Evolutionary conservation across 1,140 invertebrate genomes (phyloP).

Genomic region (Drosophila azteca): DNA sequence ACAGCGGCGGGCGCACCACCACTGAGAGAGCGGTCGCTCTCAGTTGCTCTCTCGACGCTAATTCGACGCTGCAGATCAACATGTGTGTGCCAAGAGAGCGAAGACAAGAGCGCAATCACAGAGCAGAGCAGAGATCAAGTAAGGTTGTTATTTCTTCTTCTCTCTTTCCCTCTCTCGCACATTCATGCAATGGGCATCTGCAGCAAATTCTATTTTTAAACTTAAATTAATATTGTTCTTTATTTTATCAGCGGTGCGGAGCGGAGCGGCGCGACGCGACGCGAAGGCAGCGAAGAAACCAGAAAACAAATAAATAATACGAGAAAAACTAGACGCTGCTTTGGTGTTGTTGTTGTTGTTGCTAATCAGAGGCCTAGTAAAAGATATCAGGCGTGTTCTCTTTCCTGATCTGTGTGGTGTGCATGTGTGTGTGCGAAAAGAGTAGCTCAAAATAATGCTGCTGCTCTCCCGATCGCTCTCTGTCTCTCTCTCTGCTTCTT

Average conservation of each 20-base stretch:
- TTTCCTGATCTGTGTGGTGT: not conserved
- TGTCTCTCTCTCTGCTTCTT: not conserved
- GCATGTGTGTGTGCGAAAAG: too few relatives aligned
- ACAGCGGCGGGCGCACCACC: conserved; percentile 27
- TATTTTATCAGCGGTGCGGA: conserved; percentile 79
- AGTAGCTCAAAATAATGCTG: too few relatives aligned
- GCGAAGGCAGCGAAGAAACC: conserved; percentile 35
- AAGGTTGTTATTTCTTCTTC: conserved; percentile 20
- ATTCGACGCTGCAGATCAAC: conserved; percentile 37
- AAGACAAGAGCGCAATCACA: conserved; percentile 50
- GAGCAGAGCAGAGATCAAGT: conserved; percentile 14
- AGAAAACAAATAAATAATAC: conserved; percentile 79
- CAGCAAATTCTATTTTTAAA: conserved; percentile 80
- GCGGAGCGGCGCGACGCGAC: conserved; percentile 60
- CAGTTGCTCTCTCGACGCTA: conserved; percentile 11
- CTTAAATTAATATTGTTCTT: conserved; percentile 82
- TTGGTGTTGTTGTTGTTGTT: too few relatives aligned
- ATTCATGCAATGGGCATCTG: conserved; percentile 75
- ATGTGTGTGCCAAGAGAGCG: conserved; percentile 36
- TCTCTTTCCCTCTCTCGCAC: conserved; percentile 37
- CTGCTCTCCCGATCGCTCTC: not conserved
- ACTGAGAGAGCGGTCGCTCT: conserved; percentile 18
- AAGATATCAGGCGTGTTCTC: conserved; percentile 27
- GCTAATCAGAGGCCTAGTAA: conserved; percentile 41
- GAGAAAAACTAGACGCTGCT: conserved; percentile 69